A percentile compares a stretch with the other conserved stretches of the same genome.
These are phyloP conservation scores for Nasonia vitripennis DNA, from an alignment of 1,140 invertebrate genomes.

Conservation along the genomic window DNA sequence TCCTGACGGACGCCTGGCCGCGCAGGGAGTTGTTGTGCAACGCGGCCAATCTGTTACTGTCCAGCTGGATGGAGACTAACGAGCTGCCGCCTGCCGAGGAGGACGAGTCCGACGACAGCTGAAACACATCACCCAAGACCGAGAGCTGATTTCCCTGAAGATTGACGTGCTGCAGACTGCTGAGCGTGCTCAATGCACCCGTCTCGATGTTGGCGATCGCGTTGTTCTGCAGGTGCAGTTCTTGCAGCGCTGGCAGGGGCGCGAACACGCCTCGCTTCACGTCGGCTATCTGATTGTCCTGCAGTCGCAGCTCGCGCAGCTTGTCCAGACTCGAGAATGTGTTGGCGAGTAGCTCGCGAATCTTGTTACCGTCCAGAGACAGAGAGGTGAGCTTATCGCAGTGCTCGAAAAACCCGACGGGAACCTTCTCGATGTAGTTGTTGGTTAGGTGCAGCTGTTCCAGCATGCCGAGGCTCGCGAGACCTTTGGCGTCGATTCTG, in stretches of 20 bases:
- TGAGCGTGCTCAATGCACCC: constrained; percentile 87
- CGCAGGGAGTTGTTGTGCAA: constrained; percentile 87
- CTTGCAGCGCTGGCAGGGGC: constrained; percentile 85
- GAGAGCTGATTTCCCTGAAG: constrained; percentile 88
- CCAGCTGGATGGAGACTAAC: constrained; percentile 89
- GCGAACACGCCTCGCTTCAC: constrained; percentile 88
- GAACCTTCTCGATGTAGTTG: constrained; percentile 88
- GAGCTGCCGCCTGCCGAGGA: constrained; percentile 77
- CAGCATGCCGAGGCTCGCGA: constrained; percentile 83
- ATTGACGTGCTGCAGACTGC: constrained; percentile 91
- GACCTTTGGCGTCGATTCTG: constrained; percentile 83
- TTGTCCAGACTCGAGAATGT: constrained; percentile 85
- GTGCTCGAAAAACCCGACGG: constrained; percentile 82
- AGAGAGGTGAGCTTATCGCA: constrained; percentile 86
- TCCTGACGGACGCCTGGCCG: constrained; percentile 87
- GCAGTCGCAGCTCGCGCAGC: constrained; percentile 88
- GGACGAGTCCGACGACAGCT: constrained; percentile 77
- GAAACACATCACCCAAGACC: constrained; percentile 88
- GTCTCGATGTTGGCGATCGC: constrained; percentile 86
- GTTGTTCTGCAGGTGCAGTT: constrained; percentile 93
- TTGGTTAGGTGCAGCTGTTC: constrained; percentile 90
- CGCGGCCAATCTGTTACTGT: constrained; percentile 85
- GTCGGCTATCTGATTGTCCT: constrained; percentile 87
- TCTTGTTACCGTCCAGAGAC: constrained; percentile 93
- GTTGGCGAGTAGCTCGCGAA: constrained; percentile 85